A percentile compares a stretch with the other conserved stretches of the same genome.
phyloP scores from a whole-genome alignment of 2,113 vertebrate genomes.

The Dasyprocta punctata region DNA sequence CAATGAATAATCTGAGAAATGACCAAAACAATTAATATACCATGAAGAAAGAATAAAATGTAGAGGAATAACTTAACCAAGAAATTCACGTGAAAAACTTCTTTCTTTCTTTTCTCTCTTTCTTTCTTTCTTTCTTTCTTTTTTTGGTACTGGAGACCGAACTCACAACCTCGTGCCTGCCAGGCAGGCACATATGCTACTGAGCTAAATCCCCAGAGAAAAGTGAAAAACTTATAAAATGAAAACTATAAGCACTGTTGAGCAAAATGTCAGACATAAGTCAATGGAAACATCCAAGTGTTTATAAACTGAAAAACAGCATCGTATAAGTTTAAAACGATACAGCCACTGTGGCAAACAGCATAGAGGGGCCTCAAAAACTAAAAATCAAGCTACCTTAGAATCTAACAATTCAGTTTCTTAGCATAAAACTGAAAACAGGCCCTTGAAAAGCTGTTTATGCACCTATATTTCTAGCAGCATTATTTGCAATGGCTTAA shows the following conservation, averaged over 20 bases:
- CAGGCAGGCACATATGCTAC: too few species aligned
- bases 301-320: not conserved
- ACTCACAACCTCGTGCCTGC: too few species aligned
- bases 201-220: too few species aligned
- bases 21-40: not conserved
- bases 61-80: not conserved
- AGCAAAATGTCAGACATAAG: not conserved
- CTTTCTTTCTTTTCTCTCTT: too few species aligned
- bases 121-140: too few species aligned
- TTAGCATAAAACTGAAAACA: not conserved
- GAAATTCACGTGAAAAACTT: not conserved
- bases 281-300: not conserved
- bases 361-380: not conserved
- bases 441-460: not conserved
- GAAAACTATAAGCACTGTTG: not conserved
- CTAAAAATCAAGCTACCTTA: not conserved
- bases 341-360: not conserved
- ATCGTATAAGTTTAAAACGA: not conserved
- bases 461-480: not conserved
- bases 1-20: not conserved
- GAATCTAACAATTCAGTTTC: not conserved
- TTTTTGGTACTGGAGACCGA: too few species aligned
- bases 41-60: not conserved
- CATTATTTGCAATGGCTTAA: not conserved
- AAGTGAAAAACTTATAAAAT: not conserved